A percentile compares a stretch with the other conserved stretches of the same genome.
Conservation (phyloP, 53 echinoderm and acorn worm species). For the Astropecten irregularis region DNA sequence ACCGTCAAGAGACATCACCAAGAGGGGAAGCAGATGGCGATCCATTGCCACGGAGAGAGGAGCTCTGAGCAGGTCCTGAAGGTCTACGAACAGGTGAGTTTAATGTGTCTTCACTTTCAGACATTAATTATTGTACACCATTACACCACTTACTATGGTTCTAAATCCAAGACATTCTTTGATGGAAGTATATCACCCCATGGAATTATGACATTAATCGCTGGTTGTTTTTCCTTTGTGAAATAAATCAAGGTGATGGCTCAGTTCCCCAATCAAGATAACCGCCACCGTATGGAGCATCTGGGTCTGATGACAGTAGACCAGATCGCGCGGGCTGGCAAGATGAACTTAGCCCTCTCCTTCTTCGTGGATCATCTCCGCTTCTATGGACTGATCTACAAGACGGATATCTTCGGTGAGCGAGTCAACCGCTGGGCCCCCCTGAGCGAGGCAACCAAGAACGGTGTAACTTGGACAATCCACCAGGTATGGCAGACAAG, state of each 20-base stretch:
- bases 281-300: slow-evolving; percentile 72
- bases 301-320: slow-evolving; percentile 58
- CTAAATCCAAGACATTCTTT: neutral
- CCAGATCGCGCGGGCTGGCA: slow-evolving; percentile 47
- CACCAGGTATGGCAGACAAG: slow-evolving; percentile 69
- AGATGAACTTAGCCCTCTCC: slow-evolving; percentile 50
- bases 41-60: slow-evolving; percentile 42
- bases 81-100: slow-evolving; percentile 57
- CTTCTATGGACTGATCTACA: slow-evolving; percentile 62
- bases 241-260: neutral
- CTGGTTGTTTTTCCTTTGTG: neutral
- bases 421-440: slow-evolving; percentile 69
- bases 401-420: slow-evolving; percentile 63
- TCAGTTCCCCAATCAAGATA: slow-evolving; percentile 17
- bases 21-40: slow-evolving; percentile 8
- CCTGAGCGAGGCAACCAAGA: slow-evolving; percentile 44
- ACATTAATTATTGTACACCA: too few relatives aligned
- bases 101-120: too few relatives aligned
- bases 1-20: slow-evolving; percentile 6
- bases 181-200: neutral
- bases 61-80: slow-evolving; percentile 36
- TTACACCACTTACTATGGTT: too few relatives aligned
- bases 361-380: slow-evolving; percentile 72
- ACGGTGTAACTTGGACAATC: slow-evolving; percentile 54
- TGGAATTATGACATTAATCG: neutral